Conservation (phyloP, 2,888 invertebrate species). For the Microplitis deprimator region DNA sequence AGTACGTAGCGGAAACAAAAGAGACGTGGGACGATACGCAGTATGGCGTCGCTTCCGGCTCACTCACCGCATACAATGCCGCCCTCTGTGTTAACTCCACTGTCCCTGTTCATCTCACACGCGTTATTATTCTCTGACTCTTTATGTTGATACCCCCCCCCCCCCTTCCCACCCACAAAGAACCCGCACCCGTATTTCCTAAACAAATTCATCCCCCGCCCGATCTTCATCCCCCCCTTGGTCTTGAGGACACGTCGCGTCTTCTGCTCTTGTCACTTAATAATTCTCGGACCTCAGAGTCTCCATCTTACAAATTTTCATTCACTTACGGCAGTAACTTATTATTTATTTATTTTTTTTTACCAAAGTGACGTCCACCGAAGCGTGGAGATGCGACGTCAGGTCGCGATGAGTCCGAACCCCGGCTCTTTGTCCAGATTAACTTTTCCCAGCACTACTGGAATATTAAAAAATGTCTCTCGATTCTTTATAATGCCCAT, state of each 20-base stretch:
- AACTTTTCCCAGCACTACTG: conserved; percentile 58
- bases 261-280: no score
- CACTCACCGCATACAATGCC: conserved; percentile 71
- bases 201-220: no score
- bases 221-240: no score
- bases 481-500: conserved; percentile 17
- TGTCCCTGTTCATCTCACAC: conserved; percentile 44
- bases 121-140: conserved; percentile 40
- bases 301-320: no score
- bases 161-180: conserved; percentile 13
- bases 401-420: neutral
- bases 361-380: conserved; percentile 17
- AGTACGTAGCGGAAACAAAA: conserved; percentile 61
- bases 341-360: no score
- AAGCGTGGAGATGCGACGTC: neutral
- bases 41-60: conserved; percentile 71
- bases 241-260: no score
- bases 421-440: conserved; percentile 14
- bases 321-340: no score
- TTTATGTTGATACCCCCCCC: conserved; percentile 36
- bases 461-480: conserved; percentile 60
- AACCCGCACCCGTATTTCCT: no score
- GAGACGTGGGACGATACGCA: conserved; percentile 61
- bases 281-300: no score
- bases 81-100: conserved; percentile 65